These are phyloP conservation scores for Dascillus cervinus DNA, from an alignment of 2,888 invertebrate genomes.

Conservation along the genomic window DNA sequence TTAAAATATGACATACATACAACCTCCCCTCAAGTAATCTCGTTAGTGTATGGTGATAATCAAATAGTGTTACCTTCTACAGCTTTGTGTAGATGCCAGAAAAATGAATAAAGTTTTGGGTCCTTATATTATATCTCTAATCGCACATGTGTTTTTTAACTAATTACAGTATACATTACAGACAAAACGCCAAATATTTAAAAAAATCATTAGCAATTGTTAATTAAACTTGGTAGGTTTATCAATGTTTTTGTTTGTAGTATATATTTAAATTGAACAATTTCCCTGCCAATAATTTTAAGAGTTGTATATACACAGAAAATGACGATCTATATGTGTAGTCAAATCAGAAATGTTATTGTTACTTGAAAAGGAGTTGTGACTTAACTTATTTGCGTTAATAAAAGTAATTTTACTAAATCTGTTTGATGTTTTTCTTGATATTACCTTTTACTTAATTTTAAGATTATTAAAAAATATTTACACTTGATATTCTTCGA, in stretches of 20 bases:
- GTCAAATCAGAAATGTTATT: slow-evolving; percentile 41
- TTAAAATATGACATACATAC: slow-evolving; percentile 15
- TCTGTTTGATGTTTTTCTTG: slow-evolving; percentile 1
- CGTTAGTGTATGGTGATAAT: slow-evolving; percentile 28
- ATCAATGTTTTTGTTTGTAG: slow-evolving; percentile 42
- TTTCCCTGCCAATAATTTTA: slow-evolving; percentile 35
- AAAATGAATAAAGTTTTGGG: slow-evolving; percentile 32
- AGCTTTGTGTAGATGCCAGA: slow-evolving; percentile 37
- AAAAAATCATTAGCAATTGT: slow-evolving; percentile 39
- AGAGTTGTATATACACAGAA: slow-evolving; percentile 40
- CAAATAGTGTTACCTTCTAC: slow-evolving; percentile 17
- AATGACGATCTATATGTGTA: slow-evolving; percentile 41
- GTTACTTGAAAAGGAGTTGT: slow-evolving; percentile 42
- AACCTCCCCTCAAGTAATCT: slow-evolving; percentile 27
- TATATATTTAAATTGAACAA: slow-evolving; percentile 36
- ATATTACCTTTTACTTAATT: neutral
- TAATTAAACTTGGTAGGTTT: slow-evolving; percentile 41
- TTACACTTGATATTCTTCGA: too few species aligned
- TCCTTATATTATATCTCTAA: slow-evolving; percentile 27
- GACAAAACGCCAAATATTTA: slow-evolving; percentile 26
- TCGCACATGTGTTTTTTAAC: slow-evolving; percentile 37
- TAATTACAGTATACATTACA: slow-evolving; percentile 29
- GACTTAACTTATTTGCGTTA: slow-evolving; percentile 46
- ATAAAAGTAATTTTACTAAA: slow-evolving; percentile 42
- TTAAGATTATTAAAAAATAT: too few species aligned